Evolutionary conservation across 2,888 invertebrate species (phyloP), one percentile per base, ranked within the genome.

Genomic region (Chymomyza fuscimana): DNA sequence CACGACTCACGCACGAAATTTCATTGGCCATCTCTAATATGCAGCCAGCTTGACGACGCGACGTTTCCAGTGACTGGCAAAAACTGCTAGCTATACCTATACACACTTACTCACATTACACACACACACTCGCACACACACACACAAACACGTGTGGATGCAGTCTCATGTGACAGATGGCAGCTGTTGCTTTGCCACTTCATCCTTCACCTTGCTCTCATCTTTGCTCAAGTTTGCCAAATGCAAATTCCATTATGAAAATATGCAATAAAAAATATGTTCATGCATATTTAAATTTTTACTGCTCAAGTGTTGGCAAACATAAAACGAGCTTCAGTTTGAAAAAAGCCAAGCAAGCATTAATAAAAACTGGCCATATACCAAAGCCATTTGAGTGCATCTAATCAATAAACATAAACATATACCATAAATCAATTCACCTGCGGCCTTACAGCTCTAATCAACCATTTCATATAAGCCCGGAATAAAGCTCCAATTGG

Each of bases 351-450:
- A 16, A 10, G 19, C 56, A 16, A 10, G 19, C 56, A 54, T n/a
- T 64, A 61, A 19, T 72, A 78, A 68, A 67, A 71, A 25, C 25
- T 19, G 46, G 50, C 60, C 54, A 52, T 50, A 65, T 32, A 32
- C 32, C 7, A 32, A 32, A 32, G 32, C 32, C 32, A 7, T 32
- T 7, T 32, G 32, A 7, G 32, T 32, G 32, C 58, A 56, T 73
- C 54, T 40, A 19, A 6, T 29, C 50, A 61, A 67, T 59, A 54
- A 59, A 22, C 46, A 19, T 22, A n/a, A 6, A 22, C 5, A 54
- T n/a, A 54, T 19, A 4, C 54, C 54, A n/a, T 54, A 19, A 54
- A 9, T 54, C 7, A 16, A 54, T 16, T 15, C 54, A 54, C 7
- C 9, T 22, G n/a, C 22, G 54, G 16, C 54, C 16, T 22, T 54